Evolutionary conservation across 1,140 invertebrate genomes (phyloP).

Genomic region (Dendroctonus ponderosae): DNA sequence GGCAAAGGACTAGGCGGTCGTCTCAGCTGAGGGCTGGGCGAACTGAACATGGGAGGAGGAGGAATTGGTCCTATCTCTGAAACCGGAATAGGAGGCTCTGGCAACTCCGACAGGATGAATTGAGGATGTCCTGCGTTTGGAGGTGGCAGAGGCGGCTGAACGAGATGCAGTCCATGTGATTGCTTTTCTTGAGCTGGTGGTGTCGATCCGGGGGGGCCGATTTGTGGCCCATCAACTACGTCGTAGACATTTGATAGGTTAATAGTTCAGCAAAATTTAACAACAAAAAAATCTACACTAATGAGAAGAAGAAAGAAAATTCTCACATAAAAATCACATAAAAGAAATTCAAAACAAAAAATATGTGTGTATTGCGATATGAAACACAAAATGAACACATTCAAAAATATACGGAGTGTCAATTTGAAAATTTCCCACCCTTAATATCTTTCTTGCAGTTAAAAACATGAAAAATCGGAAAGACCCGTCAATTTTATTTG

Average conservation of each 20-base stretch:
- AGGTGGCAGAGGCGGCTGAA: constrained; percentile 33
- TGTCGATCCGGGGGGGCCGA: constrained; percentile 55
- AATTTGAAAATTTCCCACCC: too few species aligned
- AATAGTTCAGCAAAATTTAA: background rate
- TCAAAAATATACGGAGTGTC: too few species aligned
- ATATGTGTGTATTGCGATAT: too few species aligned
- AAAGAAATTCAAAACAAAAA: too few species aligned
- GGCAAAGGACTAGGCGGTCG: constrained; percentile 50
- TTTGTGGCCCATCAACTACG: constrained; percentile 56
- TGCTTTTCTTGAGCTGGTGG: constrained; percentile 55
- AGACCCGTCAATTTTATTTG: too few species aligned
- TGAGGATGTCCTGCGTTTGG: constrained; percentile 47
- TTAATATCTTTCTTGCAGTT: too few species aligned
- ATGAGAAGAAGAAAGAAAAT: too few species aligned
- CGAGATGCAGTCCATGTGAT: constrained; percentile 46
- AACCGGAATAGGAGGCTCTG: constrained; percentile 85
- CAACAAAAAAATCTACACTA: background rate
- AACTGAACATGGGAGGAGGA: constrained; percentile 93
- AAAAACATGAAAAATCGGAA: too few species aligned
- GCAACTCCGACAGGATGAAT: constrained; percentile 77
- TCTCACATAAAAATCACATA: too few species aligned
- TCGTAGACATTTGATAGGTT: constrained; percentile 33
- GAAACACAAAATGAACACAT: too few species aligned
- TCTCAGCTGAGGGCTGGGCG: constrained; percentile 73
- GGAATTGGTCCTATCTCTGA: constrained; percentile 93